Conservation (phyloP, 2,797 vertebrate genomes). For the Enteromius radiatus region DNA sequence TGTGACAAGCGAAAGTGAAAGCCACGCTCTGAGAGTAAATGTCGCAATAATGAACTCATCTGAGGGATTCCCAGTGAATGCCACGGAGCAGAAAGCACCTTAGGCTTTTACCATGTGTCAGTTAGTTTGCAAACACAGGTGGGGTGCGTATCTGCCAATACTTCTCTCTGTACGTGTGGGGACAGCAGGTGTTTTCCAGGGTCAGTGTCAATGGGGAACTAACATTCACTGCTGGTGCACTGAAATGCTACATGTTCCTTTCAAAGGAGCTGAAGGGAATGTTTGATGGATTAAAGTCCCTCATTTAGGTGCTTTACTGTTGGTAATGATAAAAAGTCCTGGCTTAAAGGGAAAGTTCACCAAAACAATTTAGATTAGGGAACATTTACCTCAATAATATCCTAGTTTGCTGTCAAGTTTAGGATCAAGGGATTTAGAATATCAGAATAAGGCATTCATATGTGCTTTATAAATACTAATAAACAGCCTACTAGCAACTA, state of each 20-base stretch:
- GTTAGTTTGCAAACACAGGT: slow-evolving; percentile 16
- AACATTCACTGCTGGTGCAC: background rate
- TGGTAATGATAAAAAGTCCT: background rate
- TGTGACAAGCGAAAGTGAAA: slow-evolving; percentile 56
- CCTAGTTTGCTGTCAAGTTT: background rate
- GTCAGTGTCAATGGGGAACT: slow-evolving; percentile 18
- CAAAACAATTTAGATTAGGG: background rate
- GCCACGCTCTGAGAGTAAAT: slow-evolving; percentile 11
- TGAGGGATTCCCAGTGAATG: slow-evolving; percentile 49
- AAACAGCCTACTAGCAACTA: background rate
- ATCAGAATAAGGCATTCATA: background rate
- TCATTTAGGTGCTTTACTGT: background rate
- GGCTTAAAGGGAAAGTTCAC: slow-evolving; percentile 9
- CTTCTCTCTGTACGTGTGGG: background rate
- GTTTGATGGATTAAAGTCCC: slow-evolving; percentile 16
- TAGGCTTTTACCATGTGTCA: background rate
- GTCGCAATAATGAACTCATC: slow-evolving; percentile 20
- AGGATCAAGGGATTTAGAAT: background rate
- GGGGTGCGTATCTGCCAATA: background rate
- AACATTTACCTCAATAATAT: background rate
- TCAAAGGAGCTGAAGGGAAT: slow-evolving; percentile 5
- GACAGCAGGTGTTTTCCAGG: slow-evolving; percentile 57
- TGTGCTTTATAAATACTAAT: background rate
- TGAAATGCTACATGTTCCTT: background rate
- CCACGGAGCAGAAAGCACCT: slow-evolving; percentile 36